Conservation (phyloP, 2,113 vertebrate genomes). For the Ptilorrhoa leucosticta region DNA sequence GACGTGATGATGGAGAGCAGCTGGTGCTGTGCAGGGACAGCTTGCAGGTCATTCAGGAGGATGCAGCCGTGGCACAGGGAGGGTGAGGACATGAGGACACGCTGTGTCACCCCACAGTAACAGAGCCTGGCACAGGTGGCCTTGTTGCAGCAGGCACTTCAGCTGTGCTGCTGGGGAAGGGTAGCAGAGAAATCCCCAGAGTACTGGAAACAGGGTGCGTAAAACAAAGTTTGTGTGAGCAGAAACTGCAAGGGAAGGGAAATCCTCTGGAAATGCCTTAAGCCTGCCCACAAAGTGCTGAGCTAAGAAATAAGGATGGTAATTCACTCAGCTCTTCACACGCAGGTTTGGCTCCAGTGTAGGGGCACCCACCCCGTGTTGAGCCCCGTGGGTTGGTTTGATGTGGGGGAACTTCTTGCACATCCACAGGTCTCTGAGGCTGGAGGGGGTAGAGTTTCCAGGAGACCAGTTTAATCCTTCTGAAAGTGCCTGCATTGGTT, state of each 20-base stretch:
- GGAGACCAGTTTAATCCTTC: neutral
- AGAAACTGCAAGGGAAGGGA: slow-evolving; percentile 4
- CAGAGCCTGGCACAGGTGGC: neutral
- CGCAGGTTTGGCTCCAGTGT: neutral
- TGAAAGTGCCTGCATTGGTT: neutral
- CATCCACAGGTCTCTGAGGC: neutral
- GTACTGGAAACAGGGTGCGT: neutral
- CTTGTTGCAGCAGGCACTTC: neutral
- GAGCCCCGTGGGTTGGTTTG: accelerated
- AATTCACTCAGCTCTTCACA: neutral
- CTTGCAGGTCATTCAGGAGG: neutral
- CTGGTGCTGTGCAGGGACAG: neutral
- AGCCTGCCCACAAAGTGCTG: neutral
- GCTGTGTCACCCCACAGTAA: accelerated
- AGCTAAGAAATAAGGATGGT: neutral
- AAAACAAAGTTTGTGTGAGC: neutral
- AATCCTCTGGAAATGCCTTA: slow-evolving; percentile 31
- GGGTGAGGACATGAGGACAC: neutral
- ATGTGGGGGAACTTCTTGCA: neutral
- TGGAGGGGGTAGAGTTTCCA: neutral
- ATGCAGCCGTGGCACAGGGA: neutral
- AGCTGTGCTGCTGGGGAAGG: neutral
- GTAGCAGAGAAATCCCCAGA: neutral
- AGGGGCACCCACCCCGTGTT: accelerated
- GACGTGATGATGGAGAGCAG: accelerated